phyloP scores from a whole-genome alignment of 2,888 invertebrate species.

The Bellardia bayeri region DNA sequence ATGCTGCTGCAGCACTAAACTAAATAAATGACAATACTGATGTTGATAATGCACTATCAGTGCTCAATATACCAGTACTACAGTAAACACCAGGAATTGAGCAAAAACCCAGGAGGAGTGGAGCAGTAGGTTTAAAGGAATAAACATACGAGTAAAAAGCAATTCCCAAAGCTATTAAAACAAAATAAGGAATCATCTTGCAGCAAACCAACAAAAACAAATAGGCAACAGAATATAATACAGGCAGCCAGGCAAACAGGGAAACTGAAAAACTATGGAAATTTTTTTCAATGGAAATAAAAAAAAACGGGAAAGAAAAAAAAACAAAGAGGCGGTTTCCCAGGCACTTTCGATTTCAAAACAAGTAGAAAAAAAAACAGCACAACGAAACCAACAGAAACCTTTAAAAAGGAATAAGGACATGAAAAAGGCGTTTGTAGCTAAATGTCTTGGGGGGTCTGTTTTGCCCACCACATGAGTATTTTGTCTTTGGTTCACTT shows the following conservation, averaged over 20 bases:
- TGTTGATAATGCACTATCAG: constrained; percentile 63
- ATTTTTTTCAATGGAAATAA: constrained; percentile 67
- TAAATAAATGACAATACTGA: constrained; percentile 64
- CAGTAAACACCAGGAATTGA: constrained; percentile 21
- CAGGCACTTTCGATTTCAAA: constrained; percentile 65
- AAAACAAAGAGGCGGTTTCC: constrained; percentile 65
- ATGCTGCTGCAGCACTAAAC: constrained; percentile 61
- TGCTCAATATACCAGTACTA: constrained; percentile 6
- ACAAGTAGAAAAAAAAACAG: constrained; percentile 15
- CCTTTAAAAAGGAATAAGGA: constrained; percentile 34
- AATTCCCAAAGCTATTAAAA: constrained; percentile 74
- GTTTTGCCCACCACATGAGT: not conserved
- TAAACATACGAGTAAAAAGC: constrained; percentile 43
- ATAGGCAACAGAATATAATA: constrained; percentile 45
- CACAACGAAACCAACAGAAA: not conserved
- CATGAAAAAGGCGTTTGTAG: constrained; percentile 60
- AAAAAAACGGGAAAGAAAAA: constrained; percentile 45
- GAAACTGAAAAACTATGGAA: constrained; percentile 58
- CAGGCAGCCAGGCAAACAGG: constrained; percentile 37
- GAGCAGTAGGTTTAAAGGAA: constrained; percentile 33
- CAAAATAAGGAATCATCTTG: constrained; percentile 66
- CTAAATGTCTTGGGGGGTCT: constrained; percentile 31
- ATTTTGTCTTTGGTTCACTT: constrained; percentile 18
- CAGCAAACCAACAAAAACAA: constrained; percentile 27
- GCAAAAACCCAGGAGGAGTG: not conserved